Conservation (phyloP, 2,797 vertebrate species). For the Lepilemur ruficaudatus region DNA sequence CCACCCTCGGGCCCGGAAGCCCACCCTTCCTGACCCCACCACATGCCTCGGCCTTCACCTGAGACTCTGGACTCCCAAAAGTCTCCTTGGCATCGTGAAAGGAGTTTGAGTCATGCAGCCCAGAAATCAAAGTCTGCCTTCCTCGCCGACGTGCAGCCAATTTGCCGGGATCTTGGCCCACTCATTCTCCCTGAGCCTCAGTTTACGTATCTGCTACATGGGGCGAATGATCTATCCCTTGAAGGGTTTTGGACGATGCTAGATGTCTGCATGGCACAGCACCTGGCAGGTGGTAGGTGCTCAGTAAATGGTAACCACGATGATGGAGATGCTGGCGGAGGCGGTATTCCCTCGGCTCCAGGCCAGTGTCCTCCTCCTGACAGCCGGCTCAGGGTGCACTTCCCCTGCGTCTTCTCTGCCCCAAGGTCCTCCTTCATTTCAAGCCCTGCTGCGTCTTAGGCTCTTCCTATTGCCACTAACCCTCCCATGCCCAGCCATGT, state of each 20-base stretch:
- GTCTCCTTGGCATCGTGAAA: background rate
- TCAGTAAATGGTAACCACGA: background rate
- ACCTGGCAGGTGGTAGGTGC: background rate
- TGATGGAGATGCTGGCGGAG: background rate
- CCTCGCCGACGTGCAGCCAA: background rate
- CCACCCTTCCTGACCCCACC: background rate
- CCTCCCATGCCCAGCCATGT: background rate
- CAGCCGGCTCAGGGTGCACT: background rate
- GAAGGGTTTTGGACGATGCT: background rate
- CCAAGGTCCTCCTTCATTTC: background rate
- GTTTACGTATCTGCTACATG: background rate
- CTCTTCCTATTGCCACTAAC: background rate
- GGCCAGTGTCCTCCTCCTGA: background rate
- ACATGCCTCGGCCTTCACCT: background rate
- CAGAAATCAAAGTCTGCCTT: background rate
- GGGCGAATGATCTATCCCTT: background rate
- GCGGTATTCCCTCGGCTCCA: background rate
- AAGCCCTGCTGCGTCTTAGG: background rate
- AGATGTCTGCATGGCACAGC: background rate
- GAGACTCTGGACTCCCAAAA: background rate
- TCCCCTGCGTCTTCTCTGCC: background rate
- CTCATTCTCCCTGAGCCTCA: background rate
- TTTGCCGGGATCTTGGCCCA: no score
- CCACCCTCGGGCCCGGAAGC: background rate
- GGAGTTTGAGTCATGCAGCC: background rate